These are phyloP conservation scores for Oreonectes daqikongensis DNA, from an alignment of 2,797 vertebrate species.

Conservation along the genomic window DNA sequence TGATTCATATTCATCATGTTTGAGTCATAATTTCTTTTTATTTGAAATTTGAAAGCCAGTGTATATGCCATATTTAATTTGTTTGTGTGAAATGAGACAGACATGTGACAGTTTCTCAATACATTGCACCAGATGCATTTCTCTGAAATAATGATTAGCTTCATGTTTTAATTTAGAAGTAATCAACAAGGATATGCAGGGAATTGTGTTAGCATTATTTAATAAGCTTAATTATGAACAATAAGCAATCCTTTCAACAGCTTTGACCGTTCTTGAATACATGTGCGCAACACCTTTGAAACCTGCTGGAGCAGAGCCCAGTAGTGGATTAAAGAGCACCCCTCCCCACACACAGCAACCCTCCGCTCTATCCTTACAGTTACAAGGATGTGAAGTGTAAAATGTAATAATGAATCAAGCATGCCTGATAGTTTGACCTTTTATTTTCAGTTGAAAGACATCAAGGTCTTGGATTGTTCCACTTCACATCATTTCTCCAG, in stretches of 20 bases:
- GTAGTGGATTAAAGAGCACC: conserved; percentile 1
- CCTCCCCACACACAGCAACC: not conserved
- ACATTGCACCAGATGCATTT: too few species aligned
- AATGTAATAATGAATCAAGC: conserved; percentile 19
- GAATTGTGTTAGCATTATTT: conserved; percentile 10
- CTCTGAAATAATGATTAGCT: not conserved
- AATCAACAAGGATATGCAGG: not conserved
- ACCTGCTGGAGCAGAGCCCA: conserved; percentile 18
- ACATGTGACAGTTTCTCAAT: too few species aligned
- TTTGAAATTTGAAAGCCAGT: too few species aligned
- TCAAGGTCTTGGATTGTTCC: not conserved
- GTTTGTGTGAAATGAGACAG: not conserved
- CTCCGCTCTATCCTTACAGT: not conserved
- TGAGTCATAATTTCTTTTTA: too few species aligned
- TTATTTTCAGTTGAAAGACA: not conserved
- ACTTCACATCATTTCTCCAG: not conserved
- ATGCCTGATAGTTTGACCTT: conserved; percentile 7
- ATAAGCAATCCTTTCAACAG: not conserved
- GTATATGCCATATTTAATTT: too few species aligned
- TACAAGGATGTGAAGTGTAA: conserved; percentile 10
- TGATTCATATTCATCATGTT: too few species aligned
- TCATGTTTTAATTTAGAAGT: not conserved
- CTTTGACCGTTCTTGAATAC: conserved; percentile 24
- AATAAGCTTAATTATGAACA: conserved; percentile 26
- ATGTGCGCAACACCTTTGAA: not conserved